A percentile compares a stretch with the other conserved stretches of the same genome.
Conservation (phyloP, 1,140 invertebrate genomes). For the Sinella curviseta region DNA sequence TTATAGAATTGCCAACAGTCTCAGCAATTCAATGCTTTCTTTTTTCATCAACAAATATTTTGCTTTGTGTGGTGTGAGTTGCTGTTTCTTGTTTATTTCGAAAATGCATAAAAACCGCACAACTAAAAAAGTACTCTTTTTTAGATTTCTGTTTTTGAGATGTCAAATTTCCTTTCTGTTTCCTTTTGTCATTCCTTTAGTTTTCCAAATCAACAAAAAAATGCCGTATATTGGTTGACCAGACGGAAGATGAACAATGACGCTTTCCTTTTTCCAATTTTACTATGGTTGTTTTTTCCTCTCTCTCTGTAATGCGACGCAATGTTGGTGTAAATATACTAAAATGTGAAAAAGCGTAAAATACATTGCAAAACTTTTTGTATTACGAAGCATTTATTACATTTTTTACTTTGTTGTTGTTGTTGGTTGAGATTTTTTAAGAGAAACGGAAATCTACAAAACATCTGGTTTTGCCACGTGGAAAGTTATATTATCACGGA, state of each 20-base stretch:
- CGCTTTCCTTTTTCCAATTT: no score
- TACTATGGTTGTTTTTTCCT: no score
- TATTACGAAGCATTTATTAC: neutral
- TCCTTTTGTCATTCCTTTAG: neutral
- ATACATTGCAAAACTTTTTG: neutral
- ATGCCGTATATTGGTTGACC: no score
- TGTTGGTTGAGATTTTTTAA: constrained; percentile 21
- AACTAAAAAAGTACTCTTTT: neutral
- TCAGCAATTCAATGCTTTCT: no score
- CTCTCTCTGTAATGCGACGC: no score
- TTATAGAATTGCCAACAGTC: no score
- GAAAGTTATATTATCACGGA: neutral
- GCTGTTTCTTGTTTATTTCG: neutral
- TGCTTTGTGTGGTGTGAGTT: no score
- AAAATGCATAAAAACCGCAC: neutral
- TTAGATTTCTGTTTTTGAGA: constrained; percentile 10
- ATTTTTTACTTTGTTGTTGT: constrained; percentile 29
- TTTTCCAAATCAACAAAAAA: no score
- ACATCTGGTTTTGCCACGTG: constrained; percentile 37
- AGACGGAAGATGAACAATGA: no score
- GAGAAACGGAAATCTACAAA: constrained; percentile 7
- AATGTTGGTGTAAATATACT: no score
- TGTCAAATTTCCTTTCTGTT: constrained; percentile 5
- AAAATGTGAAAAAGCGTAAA: no score
- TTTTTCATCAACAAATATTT: no score